These are phyloP conservation scores for Lota lota DNA, from an alignment of 2,113 vertebrate species.

Conservation along the genomic window DNA sequence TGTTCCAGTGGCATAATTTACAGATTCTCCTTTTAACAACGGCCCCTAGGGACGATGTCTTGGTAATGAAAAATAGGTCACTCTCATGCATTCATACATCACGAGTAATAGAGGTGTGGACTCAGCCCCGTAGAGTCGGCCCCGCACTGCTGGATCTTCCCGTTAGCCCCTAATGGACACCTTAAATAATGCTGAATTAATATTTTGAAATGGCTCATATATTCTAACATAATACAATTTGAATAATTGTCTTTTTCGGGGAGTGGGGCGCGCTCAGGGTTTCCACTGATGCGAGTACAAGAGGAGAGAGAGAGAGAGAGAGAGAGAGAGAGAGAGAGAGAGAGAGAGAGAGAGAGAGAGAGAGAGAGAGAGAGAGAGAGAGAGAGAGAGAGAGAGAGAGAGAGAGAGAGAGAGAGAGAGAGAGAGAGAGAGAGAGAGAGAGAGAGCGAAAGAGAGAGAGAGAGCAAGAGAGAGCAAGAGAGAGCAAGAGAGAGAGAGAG, in stretches of 20 bases:
- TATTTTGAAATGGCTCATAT: constrained; percentile 73
- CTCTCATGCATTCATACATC: constrained; percentile 63
- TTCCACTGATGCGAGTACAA: constrained; percentile 53
- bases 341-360: too few species aligned
- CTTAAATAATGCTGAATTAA: constrained; percentile 71
- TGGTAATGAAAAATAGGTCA: constrained; percentile 62
- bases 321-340: too few species aligned
- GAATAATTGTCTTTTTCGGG: constrained; percentile 57
- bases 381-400: too few species aligned
- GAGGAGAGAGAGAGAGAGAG: constrained; percentile 9
- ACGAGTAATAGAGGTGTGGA: constrained; percentile 60
- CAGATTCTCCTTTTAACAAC: constrained; percentile 66
- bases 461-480: too few species aligned
- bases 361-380: background rate
- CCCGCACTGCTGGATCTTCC: constrained; percentile 42
- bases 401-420: background rate
- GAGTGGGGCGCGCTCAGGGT: constrained; percentile 31
- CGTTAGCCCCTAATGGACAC: constrained; percentile 61
- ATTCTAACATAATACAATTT: constrained; percentile 66
- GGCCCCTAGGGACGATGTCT: constrained; percentile 66
- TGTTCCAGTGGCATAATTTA: constrained; percentile 58
- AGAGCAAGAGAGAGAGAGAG: too few species aligned
- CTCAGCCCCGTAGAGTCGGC: constrained; percentile 50
- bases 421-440: too few species aligned
- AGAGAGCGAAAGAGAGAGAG: background rate